phyloP scores from a whole-genome alignment of 2,888 invertebrate species.

The Micropterix aruncella region DNA sequence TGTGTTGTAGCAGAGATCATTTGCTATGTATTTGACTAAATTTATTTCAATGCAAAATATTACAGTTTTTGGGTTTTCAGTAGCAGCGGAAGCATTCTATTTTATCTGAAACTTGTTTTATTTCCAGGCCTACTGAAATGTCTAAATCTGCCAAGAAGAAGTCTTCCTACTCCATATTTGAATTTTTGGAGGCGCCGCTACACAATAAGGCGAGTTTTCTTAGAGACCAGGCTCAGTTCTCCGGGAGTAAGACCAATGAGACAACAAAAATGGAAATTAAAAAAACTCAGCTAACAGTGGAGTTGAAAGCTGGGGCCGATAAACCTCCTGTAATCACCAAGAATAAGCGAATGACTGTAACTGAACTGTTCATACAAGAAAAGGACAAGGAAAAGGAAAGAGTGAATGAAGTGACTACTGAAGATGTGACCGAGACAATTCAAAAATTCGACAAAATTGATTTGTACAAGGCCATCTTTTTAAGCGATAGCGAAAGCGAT shows the following conservation, averaged over 20 bases:
- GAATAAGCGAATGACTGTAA: conserved; percentile 30
- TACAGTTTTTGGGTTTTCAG: too few species aligned
- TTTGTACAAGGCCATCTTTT: conserved; percentile 81
- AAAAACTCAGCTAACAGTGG: not conserved
- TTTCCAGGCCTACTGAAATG: not conserved
- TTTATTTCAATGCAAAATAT: too few species aligned
- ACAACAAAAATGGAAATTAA: conserved; percentile 4
- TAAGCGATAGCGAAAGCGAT: conserved; percentile 63
- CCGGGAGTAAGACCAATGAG: conserved; percentile 20
- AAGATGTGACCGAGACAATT: conserved; percentile 25
- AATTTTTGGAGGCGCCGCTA: conserved; percentile 51
- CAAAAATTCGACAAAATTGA: conserved; percentile 46
- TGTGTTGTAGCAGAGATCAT: too few species aligned
- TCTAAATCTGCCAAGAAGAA: conserved; percentile 29
- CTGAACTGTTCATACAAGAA: conserved; percentile 32
- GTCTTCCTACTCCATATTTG: conserved; percentile 61
- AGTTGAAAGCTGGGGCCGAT: conserved; percentile 1
- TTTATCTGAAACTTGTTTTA: not conserved
- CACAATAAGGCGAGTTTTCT: conserved; percentile 40
- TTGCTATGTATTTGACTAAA: too few species aligned
- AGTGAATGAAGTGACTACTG: conserved; percentile 12
- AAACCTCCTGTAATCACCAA: conserved; percentile 4
- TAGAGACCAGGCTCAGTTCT: conserved; percentile 29
- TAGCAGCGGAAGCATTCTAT: too few species aligned
- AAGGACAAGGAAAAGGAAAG: conserved; percentile 22